Evolutionary conservation across 2,888 invertebrate genomes (phyloP).

Genomic region (Eledone cirrhosa): DNA sequence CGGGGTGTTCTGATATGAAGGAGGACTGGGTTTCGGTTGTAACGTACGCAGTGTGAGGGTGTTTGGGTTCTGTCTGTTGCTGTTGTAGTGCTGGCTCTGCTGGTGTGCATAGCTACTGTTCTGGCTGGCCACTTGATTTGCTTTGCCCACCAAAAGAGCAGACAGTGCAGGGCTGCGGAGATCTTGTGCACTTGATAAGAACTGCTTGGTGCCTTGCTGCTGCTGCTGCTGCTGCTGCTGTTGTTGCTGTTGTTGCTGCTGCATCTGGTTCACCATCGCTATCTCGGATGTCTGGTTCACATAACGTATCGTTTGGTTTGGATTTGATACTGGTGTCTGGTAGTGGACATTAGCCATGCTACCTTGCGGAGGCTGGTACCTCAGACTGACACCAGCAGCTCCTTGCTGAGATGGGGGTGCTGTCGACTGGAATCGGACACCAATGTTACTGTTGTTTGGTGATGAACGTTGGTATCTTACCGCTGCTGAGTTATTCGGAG

Average conservation of each 20-base stretch:
- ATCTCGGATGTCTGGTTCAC: not conserved
- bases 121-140: not conserved
- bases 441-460: not conserved
- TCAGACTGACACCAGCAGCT: not conserved
- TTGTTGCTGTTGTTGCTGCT: not conserved
- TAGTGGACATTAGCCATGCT: conserved; percentile 11
- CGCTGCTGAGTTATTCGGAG: not conserved
- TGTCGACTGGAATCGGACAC: not conserved
- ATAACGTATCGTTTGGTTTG: not conserved
- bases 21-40: not conserved
- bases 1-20: not conserved
- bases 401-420: not conserved
- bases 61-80: not conserved
- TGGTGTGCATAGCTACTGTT: not conserved
- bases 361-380: not conserved
- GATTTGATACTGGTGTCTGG: not conserved
- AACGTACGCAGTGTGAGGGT: not conserved
- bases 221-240: conserved; percentile 7
- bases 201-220: conserved; percentile 4
- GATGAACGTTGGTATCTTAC: conserved; percentile 9
- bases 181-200: not conserved
- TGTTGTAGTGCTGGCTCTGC: conserved; percentile 7
- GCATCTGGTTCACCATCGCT: not conserved
- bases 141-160: conserved; percentile 11
- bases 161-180: conserved; percentile 10